phyloP scores from a whole-genome alignment of 2,888 invertebrate species.

The Shargacucullia verbasci region DNA sequence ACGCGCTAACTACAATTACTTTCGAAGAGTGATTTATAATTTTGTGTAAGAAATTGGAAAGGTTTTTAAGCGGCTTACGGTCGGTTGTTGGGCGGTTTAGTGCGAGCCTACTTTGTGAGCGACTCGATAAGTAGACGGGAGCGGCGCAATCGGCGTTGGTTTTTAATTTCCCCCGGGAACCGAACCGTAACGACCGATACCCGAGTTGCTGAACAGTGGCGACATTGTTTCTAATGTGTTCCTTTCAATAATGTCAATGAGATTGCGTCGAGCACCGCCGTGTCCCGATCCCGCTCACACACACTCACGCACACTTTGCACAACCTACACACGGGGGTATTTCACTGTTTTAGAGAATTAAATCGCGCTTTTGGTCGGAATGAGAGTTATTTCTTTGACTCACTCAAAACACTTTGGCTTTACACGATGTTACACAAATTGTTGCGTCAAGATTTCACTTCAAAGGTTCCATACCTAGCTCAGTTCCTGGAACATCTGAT shows the following conservation, averaged over 20 bases:
- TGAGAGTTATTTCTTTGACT: conserved; percentile 34
- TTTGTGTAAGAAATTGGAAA: conserved; percentile 48
- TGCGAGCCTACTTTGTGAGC: conserved; percentile 41
- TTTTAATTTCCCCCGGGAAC: conserved; percentile 68
- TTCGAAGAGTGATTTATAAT: conserved; percentile 40
- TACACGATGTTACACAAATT: conserved; percentile 28
- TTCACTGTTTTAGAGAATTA: conserved; percentile 36
- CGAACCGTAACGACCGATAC: conserved; percentile 55
- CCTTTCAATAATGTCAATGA: conserved; percentile 55
- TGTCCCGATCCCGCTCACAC: conserved; percentile 1
- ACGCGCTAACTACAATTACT: conserved; percentile 27
- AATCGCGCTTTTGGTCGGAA: conserved; percentile 33
- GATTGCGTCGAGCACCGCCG: conserved; percentile 14
- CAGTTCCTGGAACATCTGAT: background rate
- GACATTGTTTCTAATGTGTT: conserved; percentile 62
- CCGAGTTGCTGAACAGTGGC: conserved; percentile 44
- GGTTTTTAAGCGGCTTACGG: conserved; percentile 58
- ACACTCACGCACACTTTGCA: background rate
- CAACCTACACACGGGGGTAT: conserved; percentile 13
- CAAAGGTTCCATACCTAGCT: conserved; percentile 18
- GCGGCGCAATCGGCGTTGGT: conserved; percentile 52
- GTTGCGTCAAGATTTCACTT: conserved; percentile 27
- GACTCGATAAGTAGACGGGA: conserved; percentile 60
- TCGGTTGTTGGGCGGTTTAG: conserved; percentile 25
- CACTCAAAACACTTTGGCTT: too few species aligned